Percentiles rank a stretch among this genome's conserved stretches.
phyloP scores from a whole-genome alignment of 2,888 invertebrate genomes.

The Oxyteleia sp. region DNA sequence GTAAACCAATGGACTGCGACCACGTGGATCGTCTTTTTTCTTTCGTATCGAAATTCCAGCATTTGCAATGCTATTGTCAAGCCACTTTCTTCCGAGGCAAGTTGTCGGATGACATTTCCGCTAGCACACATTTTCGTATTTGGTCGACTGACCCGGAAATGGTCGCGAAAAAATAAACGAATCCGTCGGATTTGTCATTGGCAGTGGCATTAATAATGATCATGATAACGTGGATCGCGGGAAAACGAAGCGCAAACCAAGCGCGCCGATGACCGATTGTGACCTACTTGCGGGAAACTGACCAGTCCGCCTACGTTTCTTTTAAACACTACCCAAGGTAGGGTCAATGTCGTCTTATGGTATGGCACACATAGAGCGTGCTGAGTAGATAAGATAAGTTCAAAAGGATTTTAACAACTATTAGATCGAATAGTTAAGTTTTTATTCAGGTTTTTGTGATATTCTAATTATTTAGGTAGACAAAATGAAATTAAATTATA shows the following conservation, averaged over 20 bases:
- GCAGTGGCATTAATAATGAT: conserved; percentile 27
- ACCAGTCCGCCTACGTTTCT: conserved; percentile 85
- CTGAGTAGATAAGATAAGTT: conserved; percentile 6
- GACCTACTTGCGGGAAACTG: conserved; percentile 85
- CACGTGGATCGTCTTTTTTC: conserved; percentile 41
- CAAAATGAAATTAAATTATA: too few species aligned
- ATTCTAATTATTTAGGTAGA: too few species aligned
- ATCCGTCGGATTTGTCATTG: neutral
- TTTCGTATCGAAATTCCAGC: conserved; percentile 21
- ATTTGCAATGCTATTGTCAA: conserved; percentile 15
- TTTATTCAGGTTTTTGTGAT: neutral
- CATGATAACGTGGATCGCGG: conserved; percentile 46
- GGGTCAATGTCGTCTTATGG: conserved; percentile 84
- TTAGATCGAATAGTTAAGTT: conserved; percentile 22
- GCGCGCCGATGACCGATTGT: conserved; percentile 81
- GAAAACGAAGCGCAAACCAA: conserved; percentile 76
- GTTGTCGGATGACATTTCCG: conserved; percentile 18
- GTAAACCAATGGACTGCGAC: conserved; percentile 36
- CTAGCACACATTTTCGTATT: conserved; percentile 30
- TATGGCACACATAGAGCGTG: conserved; percentile 59
- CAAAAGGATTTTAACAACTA: conserved; percentile 31
- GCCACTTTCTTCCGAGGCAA: conserved; percentile 42
- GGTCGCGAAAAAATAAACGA: neutral
- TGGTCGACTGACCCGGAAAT: conserved; percentile 32
- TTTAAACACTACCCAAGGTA: conserved; percentile 81